Conservation (phyloP, 2,113 vertebrate genomes). For the Leptodactylus fuscus region DNA sequence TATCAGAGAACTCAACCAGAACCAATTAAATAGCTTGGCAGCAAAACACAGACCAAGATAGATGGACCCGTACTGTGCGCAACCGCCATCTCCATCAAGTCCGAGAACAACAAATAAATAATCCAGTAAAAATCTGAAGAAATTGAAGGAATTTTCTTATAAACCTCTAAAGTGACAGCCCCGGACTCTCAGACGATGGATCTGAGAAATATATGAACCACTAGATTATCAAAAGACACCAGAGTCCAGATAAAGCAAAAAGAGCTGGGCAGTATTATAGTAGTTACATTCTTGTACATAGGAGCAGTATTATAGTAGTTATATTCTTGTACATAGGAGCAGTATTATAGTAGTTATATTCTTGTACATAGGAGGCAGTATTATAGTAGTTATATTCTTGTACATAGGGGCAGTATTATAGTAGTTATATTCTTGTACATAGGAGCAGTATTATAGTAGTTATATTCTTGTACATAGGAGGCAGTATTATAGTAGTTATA, state of each 20-base stretch:
- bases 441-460: background rate
- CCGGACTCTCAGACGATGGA: background rate
- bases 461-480: background rate
- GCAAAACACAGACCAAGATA: background rate
- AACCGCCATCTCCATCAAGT: background rate
- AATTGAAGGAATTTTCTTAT: background rate
- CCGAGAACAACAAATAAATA: slow-evolving; percentile 4
- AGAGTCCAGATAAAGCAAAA: no score
- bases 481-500: slow-evolving; percentile 4
- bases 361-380: no score
- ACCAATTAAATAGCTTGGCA: slow-evolving; percentile 40
- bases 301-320: background rate
- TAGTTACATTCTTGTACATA: no score
- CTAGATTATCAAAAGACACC: background rate
- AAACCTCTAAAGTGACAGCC: background rate
- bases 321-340: no score
- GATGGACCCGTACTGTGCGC: background rate
- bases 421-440: slow-evolving; percentile 1
- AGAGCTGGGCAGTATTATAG: no score
- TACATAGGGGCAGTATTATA: slow-evolving; percentile 9
- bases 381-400: slow-evolving; percentile 15
- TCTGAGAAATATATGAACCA: background rate
- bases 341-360: background rate
- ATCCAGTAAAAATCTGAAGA: background rate
- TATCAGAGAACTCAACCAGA: slow-evolving; percentile 25